Conservation (phyloP, 2,797 vertebrate species). For the Cottoperca gobio region DNA sequence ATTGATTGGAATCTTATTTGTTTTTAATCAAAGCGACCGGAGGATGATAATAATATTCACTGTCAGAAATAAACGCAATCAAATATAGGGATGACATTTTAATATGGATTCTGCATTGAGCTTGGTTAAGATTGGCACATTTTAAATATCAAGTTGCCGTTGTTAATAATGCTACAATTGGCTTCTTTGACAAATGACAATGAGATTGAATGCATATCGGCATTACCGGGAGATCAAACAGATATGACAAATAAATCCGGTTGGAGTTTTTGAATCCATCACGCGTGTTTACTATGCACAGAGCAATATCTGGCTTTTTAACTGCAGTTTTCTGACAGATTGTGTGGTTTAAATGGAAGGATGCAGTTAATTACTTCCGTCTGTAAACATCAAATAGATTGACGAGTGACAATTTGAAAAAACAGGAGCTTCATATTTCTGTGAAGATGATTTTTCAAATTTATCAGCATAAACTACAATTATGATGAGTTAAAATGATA, state of each 20-base stretch:
- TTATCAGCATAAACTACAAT: not conserved
- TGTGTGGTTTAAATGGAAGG: constrained; percentile 43
- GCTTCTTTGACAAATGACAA: constrained; percentile 80
- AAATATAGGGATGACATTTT: constrained; percentile 84
- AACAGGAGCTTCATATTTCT: constrained; percentile 23
- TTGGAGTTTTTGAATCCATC: constrained; percentile 65
- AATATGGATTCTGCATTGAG: constrained; percentile 81
- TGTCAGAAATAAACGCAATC: constrained; percentile 83
- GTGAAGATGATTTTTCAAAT: constrained; percentile 17
- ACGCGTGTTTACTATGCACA: constrained; percentile 62
- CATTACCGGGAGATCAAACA: constrained; percentile 75
- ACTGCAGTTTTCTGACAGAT: constrained; percentile 59
- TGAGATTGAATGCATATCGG: constrained; percentile 78
- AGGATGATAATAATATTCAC: constrained; percentile 78
- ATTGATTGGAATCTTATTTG: constrained; percentile 81
- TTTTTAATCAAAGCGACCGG: constrained; percentile 84
- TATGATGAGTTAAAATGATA: constrained; percentile 4
- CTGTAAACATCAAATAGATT: constrained; percentile 42
- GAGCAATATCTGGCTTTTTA: constrained; percentile 46
- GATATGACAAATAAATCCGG: constrained; percentile 78
- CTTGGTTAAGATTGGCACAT: constrained; percentile 83
- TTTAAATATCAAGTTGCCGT: constrained; percentile 82
- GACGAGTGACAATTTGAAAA: constrained; percentile 53
- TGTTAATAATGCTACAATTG: constrained; percentile 81
- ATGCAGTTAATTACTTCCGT: constrained; percentile 52